Base-by-base conservation (phyloP, 2,888 invertebrate genomes). In the Netelia fuscicornis region DNA sequence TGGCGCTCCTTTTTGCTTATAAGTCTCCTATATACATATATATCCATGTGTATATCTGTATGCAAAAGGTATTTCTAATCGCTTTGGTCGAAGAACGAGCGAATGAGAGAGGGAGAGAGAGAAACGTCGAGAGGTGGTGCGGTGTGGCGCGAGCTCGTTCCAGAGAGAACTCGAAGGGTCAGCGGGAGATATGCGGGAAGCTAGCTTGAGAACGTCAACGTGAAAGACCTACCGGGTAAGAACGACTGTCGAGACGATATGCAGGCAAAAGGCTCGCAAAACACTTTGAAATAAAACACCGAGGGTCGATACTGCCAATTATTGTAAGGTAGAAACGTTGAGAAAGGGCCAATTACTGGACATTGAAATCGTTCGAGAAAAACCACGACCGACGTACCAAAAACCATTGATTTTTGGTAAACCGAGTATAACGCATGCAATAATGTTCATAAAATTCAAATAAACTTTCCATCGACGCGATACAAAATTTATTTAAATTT, bases 51-150 rank as follows among this genome's bases (percentile, higher is more conserved):
- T 48, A 48, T 48, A 48, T 48, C 2, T 48, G 13, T 48, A 48
- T 48, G 48, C 60, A 54, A 76, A 75, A 64, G 85, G 82, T 81
- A 85, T 83, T 83, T 86, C 80, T 84, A 84, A 86, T 83, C 84
- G 84, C 42, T 75, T 48, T 79, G 58, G 77, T 80, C 80, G 81
- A 54, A 67, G 52, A 56, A 77, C 54, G 37, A 25, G 77, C 67
- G 30, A 79, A 30, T 37, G 48, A 85, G 86, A 86, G 86, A 88
- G 87, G 83, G 83, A 37, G 78, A 85, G 85, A 70, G 77, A 79
- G 80, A 52, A 60, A 48, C 62, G 62, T 54, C 42, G 62, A 83
- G 68, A 68, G 60, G 62, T 23, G 23, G 72, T 42, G 72, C 23
- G 23, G 72, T 44, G 72, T 42, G 72, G 60, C 72, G 56, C 44